Evolutionary conservation across 64 coral and sea anemone genomes (phyloP), one percentile per base, ranked within the genome.

Genomic region (Acropora yongei): DNA sequence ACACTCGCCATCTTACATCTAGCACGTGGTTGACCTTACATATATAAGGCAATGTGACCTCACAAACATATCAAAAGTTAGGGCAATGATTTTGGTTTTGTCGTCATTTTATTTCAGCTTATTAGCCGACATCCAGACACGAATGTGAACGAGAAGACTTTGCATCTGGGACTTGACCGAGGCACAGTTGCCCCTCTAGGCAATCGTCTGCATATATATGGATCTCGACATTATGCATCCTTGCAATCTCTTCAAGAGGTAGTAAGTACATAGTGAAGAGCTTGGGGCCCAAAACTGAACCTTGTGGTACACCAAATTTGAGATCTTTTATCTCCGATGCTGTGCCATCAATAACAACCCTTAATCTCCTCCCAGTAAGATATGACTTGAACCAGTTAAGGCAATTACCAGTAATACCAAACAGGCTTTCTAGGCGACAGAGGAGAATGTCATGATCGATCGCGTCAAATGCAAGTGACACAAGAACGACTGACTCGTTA

Each of bases 341-440:
- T 47, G 46, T 16, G 7, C 77, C 77, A 20, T 79, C 60, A 63
- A 63, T 63, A 63, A 63, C 8, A 63, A 63, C 0, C 60, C 60
- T 63, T 63, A 63, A 10, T 63, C 60, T 63, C 16, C 60, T 10
- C 60, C 60, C 60, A 63, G 60, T 63, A 63, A 63, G 60, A 63
- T 50, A 79, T 19, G 77, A 79, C 46, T 79, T 79, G 16, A 48
- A 49, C 77, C 77, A 79, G 46, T 79, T 79, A n/a, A 79, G 43
- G 77, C 77, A 79, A 51, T 79, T 79, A 79, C 43, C 77, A 79
- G 77, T 67, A 63, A 63, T 63, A 63, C 60, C 60, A 63, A 63
- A 63, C 60, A 13, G 60, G 60, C 10, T 55, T 63, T 63, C 60
- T 12, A 63, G 11, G 14, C 60, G 60, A 12, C 60, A 13, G 11